Evolutionary conservation across 2,888 invertebrate genomes (phyloP).

Genomic region (Amblyjoppa fuscipennis): DNA sequence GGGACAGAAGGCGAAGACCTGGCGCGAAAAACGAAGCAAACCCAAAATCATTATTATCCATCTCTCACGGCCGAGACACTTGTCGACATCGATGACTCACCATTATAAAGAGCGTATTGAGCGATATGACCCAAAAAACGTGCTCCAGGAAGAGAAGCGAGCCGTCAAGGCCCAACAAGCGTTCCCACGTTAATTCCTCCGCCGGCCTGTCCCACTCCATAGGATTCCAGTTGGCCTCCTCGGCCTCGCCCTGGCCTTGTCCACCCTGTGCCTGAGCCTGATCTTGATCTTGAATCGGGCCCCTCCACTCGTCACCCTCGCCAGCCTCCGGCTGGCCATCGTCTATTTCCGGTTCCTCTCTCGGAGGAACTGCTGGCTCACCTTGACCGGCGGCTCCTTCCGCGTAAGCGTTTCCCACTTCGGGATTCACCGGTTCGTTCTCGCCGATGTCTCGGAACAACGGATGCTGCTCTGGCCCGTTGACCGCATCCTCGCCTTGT

Average conservation of each 20-base stretch:
- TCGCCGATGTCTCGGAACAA: conserved; percentile 69
- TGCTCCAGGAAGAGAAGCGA: conserved; percentile 99
- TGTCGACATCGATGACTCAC: conserved; percentile 68
- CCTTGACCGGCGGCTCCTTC: conserved; percentile 75
- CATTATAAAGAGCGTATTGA: conserved; percentile 98
- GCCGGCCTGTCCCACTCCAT: conserved; percentile 99
- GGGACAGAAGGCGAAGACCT: conserved; percentile 97
- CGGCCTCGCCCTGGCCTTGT: conserved; percentile 88
- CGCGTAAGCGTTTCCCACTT: conserved; percentile 86
- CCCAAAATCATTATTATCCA: not conserved
- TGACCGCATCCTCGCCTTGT: conserved; percentile 42
- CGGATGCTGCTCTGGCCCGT: conserved; percentile 60
- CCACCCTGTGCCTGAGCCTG: conserved; percentile 87
- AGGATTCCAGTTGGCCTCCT: conserved; percentile 98
- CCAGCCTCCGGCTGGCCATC: conserved; percentile 72
- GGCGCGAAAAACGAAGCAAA: conserved; percentile 20
- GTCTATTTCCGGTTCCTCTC: conserved; percentile 75
- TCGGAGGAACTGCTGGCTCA: conserved; percentile 72
- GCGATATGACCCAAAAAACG: conserved; percentile 99
- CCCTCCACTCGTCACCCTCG: conserved; percentile 76
- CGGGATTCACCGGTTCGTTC: conserved; percentile 71
- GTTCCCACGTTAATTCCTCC: conserved; percentile 99
- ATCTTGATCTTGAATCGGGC: conserved; percentile 85
- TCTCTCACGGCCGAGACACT: not conserved
- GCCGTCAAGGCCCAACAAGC: conserved; percentile 97